phyloP scores from a whole-genome alignment of 2,113 vertebrate genomes.

The Murina feae region DNA sequence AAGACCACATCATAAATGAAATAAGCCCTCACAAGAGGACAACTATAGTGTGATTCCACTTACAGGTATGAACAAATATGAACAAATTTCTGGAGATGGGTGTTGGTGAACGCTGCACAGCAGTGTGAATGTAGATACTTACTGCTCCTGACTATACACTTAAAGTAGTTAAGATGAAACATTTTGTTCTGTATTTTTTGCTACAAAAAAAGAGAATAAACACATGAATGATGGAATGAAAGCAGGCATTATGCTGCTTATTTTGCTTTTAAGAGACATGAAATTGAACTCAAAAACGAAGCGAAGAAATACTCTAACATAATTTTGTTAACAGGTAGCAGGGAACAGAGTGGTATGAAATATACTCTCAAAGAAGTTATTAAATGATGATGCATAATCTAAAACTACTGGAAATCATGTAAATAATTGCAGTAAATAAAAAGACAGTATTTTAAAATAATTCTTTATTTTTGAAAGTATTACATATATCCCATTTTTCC shows the following conservation, averaged over 20 bases:
- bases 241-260: not conserved
- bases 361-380: not conserved
- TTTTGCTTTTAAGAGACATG: not conserved
- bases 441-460: not conserved
- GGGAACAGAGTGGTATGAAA: not conserved
- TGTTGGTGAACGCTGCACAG: not conserved
- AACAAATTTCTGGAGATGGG: not conserved
- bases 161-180: not conserved
- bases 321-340: not conserved
- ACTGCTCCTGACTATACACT: not conserved
- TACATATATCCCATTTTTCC: too few relatives aligned
- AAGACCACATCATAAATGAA: not conserved
- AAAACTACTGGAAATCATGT: not conserved
- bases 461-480: too few relatives aligned
- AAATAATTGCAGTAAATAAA: not conserved
- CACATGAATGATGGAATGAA: not conserved
- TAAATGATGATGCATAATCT: not conserved
- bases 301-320: not conserved
- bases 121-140: not conserved
- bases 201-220: not conserved
- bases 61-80: not conserved
- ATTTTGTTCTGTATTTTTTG: not conserved
- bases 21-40: not conserved
- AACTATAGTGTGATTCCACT: not conserved
- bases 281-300: not conserved